A percentile compares a stretch with the other conserved stretches of the same genome.
Conservation (phyloP, 2,797 vertebrate genomes). For the Prunella strophiata region DNA sequence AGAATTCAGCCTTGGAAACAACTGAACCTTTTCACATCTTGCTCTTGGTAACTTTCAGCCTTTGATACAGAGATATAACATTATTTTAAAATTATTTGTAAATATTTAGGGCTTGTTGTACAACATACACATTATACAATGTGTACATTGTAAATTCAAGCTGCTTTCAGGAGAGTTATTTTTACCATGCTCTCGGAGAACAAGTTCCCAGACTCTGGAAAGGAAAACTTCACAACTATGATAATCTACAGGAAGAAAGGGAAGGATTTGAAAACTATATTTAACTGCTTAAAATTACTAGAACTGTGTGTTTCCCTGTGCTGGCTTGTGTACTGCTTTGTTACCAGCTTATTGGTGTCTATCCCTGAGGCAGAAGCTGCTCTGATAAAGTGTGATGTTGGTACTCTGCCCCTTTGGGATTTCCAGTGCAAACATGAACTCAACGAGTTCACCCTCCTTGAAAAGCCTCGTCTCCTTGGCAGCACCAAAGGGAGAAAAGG, state of each 20-base stretch:
- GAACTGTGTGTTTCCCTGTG: not conserved
- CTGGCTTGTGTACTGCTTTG: not conserved
- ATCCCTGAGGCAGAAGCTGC: not conserved
- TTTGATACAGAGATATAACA: constrained; percentile 34
- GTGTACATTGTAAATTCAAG: not conserved
- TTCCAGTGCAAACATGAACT: not conserved
- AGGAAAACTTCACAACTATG: not conserved
- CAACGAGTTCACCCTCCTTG: not conserved
- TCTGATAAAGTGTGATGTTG: not conserved
- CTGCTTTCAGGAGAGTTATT: not conserved
- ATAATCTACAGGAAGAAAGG: not conserved
- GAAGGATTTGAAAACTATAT: not conserved
- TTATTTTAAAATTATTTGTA: constrained; percentile 30
- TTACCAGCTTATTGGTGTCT: not conserved
- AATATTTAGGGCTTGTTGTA: not conserved
- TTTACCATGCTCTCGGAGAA: not conserved
- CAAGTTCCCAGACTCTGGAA: not conserved
- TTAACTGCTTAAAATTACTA: not conserved
- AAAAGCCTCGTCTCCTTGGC: not conserved
- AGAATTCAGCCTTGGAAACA: constrained; percentile 43
- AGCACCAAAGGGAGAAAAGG: not conserved
- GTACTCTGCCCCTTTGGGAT: not conserved
- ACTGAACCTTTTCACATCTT: constrained; percentile 37
- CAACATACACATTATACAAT: not conserved
- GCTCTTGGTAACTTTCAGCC: not conserved